A percentile compares a stretch with the other conserved stretches of the same genome.
Evolutionary conservation across 2,888 invertebrate species (phyloP).

Genomic region (Hedychridium roseum): DNA sequence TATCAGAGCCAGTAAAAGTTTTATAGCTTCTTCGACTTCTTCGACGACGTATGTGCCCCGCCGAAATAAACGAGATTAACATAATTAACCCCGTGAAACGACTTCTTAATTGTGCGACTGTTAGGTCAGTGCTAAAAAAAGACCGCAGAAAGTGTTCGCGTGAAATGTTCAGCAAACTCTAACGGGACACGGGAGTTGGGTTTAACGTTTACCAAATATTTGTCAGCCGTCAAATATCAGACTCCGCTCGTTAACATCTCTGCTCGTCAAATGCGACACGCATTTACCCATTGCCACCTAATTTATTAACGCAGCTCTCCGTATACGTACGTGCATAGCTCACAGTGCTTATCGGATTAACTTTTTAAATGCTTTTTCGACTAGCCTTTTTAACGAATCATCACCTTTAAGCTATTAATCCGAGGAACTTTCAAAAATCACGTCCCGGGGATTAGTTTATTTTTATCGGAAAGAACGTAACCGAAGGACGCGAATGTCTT

Average conservation of each 20-base stretch:
- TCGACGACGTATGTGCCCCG: background rate
- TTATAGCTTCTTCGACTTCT: background rate
- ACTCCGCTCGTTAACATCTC: constrained; percentile 7
- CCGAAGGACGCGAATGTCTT: too few relatives aligned
- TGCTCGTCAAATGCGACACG: constrained; percentile 12
- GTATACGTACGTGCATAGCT: too few relatives aligned
- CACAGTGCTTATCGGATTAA: too few relatives aligned
- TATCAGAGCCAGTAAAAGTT: background rate
- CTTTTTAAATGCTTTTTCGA: background rate
- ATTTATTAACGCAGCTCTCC: background rate
- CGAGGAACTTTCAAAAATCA: constrained; percentile 40
- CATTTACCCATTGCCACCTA: background rate
- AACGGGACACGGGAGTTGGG: too few relatives aligned
- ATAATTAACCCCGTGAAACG: background rate
- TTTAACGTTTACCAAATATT: too few relatives aligned
- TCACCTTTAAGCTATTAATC: constrained; percentile 37
- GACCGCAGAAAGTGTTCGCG: too few relatives aligned
- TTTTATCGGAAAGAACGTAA: too few relatives aligned
- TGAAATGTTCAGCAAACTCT: too few relatives aligned
- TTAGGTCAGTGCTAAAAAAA: too few relatives aligned
- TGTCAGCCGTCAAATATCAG: constrained; percentile 25
- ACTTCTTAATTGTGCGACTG: constrained; percentile 17
- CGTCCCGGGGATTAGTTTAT: constrained; percentile 42
- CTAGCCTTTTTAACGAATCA: background rate
- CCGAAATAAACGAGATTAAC: background rate